Evolutionary conservation across 35 echinoderm and acorn worm species (phyloP), one percentile per base, ranked within the genome.

Genomic region (Lytechinus variegatus): DNA sequence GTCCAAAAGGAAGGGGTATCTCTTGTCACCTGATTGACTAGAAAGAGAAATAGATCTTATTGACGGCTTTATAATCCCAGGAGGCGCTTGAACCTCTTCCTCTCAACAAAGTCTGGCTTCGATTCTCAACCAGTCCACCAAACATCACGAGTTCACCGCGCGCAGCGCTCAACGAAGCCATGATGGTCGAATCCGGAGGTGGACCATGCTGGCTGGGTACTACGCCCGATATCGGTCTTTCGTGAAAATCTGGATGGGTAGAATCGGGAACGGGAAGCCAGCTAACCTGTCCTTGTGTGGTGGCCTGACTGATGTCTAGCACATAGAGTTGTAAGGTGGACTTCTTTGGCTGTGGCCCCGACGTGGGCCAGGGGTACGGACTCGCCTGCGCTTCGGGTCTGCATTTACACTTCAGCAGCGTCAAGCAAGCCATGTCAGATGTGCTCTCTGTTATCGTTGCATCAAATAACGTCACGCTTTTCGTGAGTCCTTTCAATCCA

Each of bases 291-390:
- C 27, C 56, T 10, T 61, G 71, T 3, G 72, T 71, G 4, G 94
- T 61, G 3, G 94, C 96, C 21, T 24, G 27, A 24, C 94, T 95
- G 13, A 95, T 86, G 60, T 96, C 96, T 66, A 96, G 55, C 5
- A 96, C 96, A 95, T 95, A 96, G 1, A 95, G 96, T 61, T 96
- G 94, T 55, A 95, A 53, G 51, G 29, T 71, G 10, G 86, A n/a
- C 54, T 94, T 52, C 53, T 89, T 87, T 60, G 60, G 44, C 52
- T 54, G 21, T 9, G 52, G n/a, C 28, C 87, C 60, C 44, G 54
- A 91, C 9, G 87, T 51, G 86, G 54, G 24, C 92, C 92, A 52
- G 52, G 55, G n/a, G 21, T 95, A 79, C 14, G 87, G 52, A 60
- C 86, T 71, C 11, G 54, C 87, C 27, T 95, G 72, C 53, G 52